Evolutionary conservation across 2,888 invertebrate species (phyloP).

Genomic region (Cryptops parisi): DNA sequence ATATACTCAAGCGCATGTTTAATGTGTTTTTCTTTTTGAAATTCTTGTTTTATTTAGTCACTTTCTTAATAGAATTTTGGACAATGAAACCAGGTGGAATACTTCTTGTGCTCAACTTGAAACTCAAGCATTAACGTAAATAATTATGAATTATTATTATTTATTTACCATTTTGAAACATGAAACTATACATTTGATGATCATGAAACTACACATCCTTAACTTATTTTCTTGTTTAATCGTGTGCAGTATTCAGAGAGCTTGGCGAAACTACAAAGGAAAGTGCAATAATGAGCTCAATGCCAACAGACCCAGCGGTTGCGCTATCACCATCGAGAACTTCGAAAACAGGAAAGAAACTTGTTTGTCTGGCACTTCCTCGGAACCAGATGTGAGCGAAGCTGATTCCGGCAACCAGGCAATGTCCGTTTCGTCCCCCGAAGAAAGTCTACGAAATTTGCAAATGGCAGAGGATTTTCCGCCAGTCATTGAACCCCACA

Average conservation of each 20-base stretch:
- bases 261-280: constrained; percentile 7
- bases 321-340: not conserved
- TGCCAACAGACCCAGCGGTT: not conserved
- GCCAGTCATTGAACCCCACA: not conserved
- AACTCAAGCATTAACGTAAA: not conserved
- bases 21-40: no score
- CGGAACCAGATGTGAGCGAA: constrained; percentile 10
- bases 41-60: no score
- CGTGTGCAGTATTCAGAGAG: constrained; percentile 5
- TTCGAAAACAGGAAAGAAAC: not conserved
- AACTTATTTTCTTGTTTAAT: not conserved
- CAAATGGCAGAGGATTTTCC: not conserved
- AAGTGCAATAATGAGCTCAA: not conserved
- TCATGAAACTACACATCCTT: not conserved
- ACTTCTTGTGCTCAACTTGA: not conserved
- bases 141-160: not conserved
- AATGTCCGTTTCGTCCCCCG: constrained; percentile 20
- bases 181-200: no score
- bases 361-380: not conserved
- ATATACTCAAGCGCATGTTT: no score
- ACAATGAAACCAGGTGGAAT: not conserved
- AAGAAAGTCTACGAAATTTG: constrained; percentile 11
- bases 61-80: not conserved
- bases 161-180: not conserved
- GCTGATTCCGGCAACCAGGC: constrained; percentile 16